Evolutionary conservation across 2,797 vertebrate species (phyloP), one percentile per base, ranked within the genome.

Genomic region (Aselliscus stoliczkanus): DNA sequence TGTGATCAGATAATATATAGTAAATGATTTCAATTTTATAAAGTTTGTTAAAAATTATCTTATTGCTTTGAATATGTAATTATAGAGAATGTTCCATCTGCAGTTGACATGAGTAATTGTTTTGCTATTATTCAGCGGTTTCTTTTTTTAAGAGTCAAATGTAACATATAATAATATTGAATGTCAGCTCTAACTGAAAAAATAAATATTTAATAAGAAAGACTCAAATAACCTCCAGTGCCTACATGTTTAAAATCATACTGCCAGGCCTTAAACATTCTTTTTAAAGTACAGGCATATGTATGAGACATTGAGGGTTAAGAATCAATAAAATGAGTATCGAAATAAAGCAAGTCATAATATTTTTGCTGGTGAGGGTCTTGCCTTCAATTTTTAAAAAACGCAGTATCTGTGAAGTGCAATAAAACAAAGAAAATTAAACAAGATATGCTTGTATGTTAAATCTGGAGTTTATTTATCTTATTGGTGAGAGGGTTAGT

Each of bases 391-490:
- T 82, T 50, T 82, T 47, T 47, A 47, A 47, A 82, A 50, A n/a
- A 42, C 29, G 23, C 5, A 80, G 7, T 44, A 64, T 47, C 20
- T 65, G 80, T 65, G 60, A 50, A 82, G 25, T 47, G 3, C 21
- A 65, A 82, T 82, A 65, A 34, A 82, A 31, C 31, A 65, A 11
- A 34, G n/a, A 23, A 14, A 27, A 65, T 50, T 50, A 83, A 83
- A 50, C 44, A 65, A 50, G 31, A 31, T 65, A 27, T 17, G 60
- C 21, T 44, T 83, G 31, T 44, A 52, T 69, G n/a, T 69, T 89
- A 87, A 87, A 4, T 62, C 23, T 39, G 81, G 39, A 87, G 56
- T 92, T 96, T 94, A n/a, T n/a, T n/a, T n/a, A 72, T 94, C 31
- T 58, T 86, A 79, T 69, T n/a, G 29, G 11, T 42, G 27, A 96